phyloP scores from a whole-genome alignment of 1,140 invertebrate species.

The Pemphigus obesinymphae region DNA sequence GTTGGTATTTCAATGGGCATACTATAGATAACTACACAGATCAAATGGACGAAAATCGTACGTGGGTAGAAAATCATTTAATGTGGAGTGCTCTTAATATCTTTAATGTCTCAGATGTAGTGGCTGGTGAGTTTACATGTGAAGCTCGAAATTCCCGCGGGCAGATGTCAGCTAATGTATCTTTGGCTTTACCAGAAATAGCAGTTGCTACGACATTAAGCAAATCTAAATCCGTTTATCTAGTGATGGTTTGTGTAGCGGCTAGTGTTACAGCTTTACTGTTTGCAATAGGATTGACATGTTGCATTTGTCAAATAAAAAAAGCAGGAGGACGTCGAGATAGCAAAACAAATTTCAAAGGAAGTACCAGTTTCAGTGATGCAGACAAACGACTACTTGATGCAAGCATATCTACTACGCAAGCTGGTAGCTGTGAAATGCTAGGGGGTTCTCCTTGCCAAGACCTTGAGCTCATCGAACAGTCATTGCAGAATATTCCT shows the following conservation, averaged over 20 bases:
- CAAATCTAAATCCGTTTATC: constrained; percentile 58
- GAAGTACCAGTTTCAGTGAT: constrained; percentile 73
- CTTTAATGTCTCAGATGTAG: constrained; percentile 66
- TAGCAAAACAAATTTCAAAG: constrained; percentile 63
- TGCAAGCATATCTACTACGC: constrained; percentile 68
- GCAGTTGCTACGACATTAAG: constrained; percentile 60
- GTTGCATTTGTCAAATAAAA: not conserved
- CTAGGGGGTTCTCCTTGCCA: constrained; percentile 53
- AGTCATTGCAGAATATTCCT: constrained; percentile 46
- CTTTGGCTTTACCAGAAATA: constrained; percentile 66
- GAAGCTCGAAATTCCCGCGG: constrained; percentile 71
- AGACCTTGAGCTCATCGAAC: constrained; percentile 52
- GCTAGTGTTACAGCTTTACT: constrained; percentile 51
- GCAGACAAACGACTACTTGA: constrained; percentile 79
- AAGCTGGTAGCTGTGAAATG: constrained; percentile 49
- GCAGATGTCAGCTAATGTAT: constrained; percentile 62
- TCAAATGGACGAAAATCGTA: constrained; percentile 51
- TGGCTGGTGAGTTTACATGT: constrained; percentile 77
- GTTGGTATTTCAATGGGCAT: constrained; percentile 70
- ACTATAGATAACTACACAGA: constrained; percentile 50
- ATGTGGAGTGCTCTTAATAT: constrained; percentile 70
- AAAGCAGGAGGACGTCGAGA: constrained; percentile 51
- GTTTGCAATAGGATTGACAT: constrained; percentile 51
- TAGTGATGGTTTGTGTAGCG: constrained; percentile 57
- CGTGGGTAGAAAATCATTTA: constrained; percentile 53